Percentiles rank a stretch among this genome's conserved stretches.
phyloP scores from a whole-genome alignment of 2,888 invertebrate species.

The Lithophane semibrunnea region DNA sequence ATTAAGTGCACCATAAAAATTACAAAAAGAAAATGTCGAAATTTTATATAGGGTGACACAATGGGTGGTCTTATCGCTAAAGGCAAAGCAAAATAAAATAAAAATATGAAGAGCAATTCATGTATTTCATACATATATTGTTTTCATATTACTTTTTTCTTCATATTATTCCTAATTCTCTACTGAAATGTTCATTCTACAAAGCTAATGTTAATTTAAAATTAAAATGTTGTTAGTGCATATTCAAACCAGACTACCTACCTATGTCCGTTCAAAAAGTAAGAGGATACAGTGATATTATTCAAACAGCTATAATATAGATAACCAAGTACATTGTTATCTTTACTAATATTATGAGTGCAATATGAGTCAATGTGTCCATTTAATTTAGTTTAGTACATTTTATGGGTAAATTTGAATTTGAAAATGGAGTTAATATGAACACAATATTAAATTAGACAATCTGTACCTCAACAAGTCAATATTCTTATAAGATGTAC shows the following conservation, averaged over 20 bases:
- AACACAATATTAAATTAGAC: background rate
- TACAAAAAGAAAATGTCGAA: background rate
- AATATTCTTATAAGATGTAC: background rate
- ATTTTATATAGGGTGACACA: background rate
- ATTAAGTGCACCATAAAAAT: background rate
- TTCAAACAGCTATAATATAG: background rate
- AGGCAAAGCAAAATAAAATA: background rate
- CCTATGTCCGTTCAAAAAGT: background rate
- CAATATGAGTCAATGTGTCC: background rate
- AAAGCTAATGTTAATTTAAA: background rate
- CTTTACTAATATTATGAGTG: background rate
- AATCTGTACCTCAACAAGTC: background rate
- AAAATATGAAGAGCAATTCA: background rate
- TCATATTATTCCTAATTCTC: background rate
- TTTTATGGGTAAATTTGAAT: background rate
- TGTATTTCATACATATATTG: background rate
- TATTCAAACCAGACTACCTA: background rate
- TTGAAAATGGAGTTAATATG: background rate
- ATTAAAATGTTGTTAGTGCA: background rate
- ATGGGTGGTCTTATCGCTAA: background rate
- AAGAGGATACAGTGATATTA: background rate
- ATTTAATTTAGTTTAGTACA: background rate
- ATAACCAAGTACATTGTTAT: conserved; percentile 9
- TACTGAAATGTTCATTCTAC: background rate
- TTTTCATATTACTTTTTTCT: background rate